Base-by-base conservation (phyloP, 2,888 invertebrate genomes). In the Silvanus unidentatus region DNA sequence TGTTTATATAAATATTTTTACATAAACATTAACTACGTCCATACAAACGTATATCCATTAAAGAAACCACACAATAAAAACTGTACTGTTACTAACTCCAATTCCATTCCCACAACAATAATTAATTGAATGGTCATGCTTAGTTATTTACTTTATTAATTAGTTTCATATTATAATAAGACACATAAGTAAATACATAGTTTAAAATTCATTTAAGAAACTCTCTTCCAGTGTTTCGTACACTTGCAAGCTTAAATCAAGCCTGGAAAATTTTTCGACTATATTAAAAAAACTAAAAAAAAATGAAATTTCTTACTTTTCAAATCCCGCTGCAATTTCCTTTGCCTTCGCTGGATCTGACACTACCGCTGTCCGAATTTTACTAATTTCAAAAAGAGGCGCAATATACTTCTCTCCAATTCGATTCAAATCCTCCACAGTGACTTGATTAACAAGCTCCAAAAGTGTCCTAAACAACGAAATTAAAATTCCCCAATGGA, bases 341-440 rank as follows among this genome's bases (percentile, higher is more conserved):
- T 75, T 71, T 39, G 84, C 81, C 71, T 88, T 88, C 47, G 81
- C 75, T 9, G 88, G 85, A 66, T 88, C 86, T 64, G 88, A 89
- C 22, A 86, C 86, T 52, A 90, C 72, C 12, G 84, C 80, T n/a
- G 85, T 79, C 62, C 79, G 80, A 40, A 80, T 75, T 46, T 70
- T 62, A 10, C 69, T 65, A 0, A 78, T 68, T 60, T 83, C 77
- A 66, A 91, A 86, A 48, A 92, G 70, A 2, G 79, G 69, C 1
- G 79, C 75, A 42, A 92, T 73, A 75, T 90, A 90, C 55, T 78
- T 78, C n/a, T 73, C 70, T 0, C 86, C 89, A 44, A 89, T 82
- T 50, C 75, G 73, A 54, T 76, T 76, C 60, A 89, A 73, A 49
- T 83, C 80, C 1, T 74, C 77, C 1, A 77, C 64, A 0, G 79